Conservation (phyloP, 2,113 vertebrate species). For the Tonatia bakeri region DNA sequence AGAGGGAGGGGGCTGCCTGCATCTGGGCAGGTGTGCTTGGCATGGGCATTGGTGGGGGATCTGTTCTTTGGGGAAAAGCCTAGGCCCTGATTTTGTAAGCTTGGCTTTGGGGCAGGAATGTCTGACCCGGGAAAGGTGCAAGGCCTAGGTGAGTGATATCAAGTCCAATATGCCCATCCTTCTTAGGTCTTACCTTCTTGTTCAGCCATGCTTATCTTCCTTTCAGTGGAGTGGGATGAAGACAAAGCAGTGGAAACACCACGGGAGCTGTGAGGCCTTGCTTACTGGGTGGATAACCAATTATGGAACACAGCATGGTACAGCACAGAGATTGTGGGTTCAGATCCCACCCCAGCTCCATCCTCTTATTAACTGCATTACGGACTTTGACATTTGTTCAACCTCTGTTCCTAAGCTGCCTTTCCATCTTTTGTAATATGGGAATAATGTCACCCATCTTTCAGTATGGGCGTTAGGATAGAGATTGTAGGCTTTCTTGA, state of each 20-base stretch:
- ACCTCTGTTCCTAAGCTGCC: neutral
- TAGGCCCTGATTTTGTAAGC: constrained; percentile 53
- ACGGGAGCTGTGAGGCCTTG: neutral
- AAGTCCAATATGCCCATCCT: neutral
- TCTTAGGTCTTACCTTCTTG: neutral
- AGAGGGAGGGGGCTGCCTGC: constrained; percentile 49
- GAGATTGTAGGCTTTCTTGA: neutral
- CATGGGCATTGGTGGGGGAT: constrained; percentile 62
- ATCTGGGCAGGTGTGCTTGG: constrained; percentile 72
- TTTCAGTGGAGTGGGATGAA: neutral
- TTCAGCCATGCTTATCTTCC: neutral
- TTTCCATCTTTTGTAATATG: constrained; percentile 17
- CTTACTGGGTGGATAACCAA: neutral
- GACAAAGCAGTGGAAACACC: neutral
- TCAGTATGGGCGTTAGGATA: neutral
- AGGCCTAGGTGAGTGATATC: neutral
- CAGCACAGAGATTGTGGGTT: neutral
- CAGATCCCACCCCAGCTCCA: neutral
- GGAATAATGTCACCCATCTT: neutral
- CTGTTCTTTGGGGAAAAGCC: constrained; percentile 51
- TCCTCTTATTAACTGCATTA: neutral
- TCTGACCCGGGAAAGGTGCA: neutral
- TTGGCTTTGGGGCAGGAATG: constrained; percentile 58
- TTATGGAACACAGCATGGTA: neutral
- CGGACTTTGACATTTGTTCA: neutral